A percentile compares a stretch with the other conserved stretches of the same genome.
These are phyloP conservation scores for Phalacrocorax pelagicus DNA, from an alignment of 2,113 vertebrate genomes.

Conservation along the genomic window DNA sequence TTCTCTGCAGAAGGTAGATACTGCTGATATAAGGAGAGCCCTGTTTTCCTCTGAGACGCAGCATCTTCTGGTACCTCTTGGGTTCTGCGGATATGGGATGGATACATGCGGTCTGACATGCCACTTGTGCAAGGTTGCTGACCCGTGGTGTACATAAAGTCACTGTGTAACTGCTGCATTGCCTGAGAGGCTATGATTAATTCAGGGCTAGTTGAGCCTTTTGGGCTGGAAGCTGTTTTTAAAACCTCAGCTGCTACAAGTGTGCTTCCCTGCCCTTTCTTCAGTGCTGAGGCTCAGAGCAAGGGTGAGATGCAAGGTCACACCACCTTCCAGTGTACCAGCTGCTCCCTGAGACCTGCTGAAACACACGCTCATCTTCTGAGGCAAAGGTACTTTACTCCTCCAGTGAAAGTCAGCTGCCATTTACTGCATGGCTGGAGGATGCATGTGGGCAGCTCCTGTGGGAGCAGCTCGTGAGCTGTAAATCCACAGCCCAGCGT, in stretches of 20 bases:
- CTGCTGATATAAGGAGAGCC: background rate
- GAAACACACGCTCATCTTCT: fast-evolving
- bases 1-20: background rate
- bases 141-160: background rate
- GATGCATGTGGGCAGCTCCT: fast-evolving
- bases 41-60: background rate
- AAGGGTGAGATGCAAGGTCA: background rate
- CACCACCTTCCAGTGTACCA: background rate
- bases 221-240: background rate
- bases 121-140: background rate
- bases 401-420: background rate
- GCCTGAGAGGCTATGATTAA: background rate
- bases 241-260: background rate
- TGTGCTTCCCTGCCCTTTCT: background rate
- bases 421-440: background rate
- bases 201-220: background rate
- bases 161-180: background rate
- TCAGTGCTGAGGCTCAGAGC: background rate
- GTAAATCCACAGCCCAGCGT: fast-evolving
- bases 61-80: background rate
- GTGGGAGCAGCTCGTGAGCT: background rate
- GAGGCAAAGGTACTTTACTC: background rate
- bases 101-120: background rate
- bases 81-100: background rate
- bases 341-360: background rate